phyloP scores from a whole-genome alignment of 2,888 invertebrate genomes.

The Corbicula japonica region DNA sequence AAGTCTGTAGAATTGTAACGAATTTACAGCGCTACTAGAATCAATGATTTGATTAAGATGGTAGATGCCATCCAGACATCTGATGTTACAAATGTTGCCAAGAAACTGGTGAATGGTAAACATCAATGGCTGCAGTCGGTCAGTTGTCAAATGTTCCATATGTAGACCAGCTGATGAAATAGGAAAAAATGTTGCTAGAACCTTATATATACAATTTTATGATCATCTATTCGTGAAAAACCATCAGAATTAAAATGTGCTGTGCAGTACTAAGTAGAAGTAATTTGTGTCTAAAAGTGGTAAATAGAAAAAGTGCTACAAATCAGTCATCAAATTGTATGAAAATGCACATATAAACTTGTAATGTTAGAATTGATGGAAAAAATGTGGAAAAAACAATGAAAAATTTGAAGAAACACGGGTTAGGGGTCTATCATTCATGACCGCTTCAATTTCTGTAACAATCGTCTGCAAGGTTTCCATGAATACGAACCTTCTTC shows the following conservation, averaged over 20 bases:
- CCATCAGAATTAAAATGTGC: not conserved
- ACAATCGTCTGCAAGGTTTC: no score
- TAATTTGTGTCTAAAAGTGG: not conserved
- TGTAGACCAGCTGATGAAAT: conserved; percentile 87
- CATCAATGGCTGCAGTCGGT: conserved; percentile 94
- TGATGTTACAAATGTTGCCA: conserved; percentile 91
- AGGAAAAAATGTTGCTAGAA: not conserved
- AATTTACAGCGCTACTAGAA: no score
- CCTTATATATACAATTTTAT: not conserved
- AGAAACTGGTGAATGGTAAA: conserved; percentile 90
- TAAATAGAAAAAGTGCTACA: no score
- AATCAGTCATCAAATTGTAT: no score
- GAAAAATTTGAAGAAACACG: no score
- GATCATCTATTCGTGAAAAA: not conserved
- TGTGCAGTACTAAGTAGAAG: not conserved
- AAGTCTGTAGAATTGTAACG: no score
- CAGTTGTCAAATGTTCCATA: conserved; percentile 93
- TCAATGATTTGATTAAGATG: conserved; percentile 89
- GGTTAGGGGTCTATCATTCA: no score
- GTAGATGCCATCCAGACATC: conserved; percentile 91
- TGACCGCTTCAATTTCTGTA: no score
- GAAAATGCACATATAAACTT: no score
- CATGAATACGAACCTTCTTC: no score
- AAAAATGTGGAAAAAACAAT: no score
- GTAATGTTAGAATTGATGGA: no score